Evolutionary conservation across 2,113 vertebrate genomes (phyloP), one percentile per base, ranked within the genome.

Genomic region (Poeciliopsis retropinna): DNA sequence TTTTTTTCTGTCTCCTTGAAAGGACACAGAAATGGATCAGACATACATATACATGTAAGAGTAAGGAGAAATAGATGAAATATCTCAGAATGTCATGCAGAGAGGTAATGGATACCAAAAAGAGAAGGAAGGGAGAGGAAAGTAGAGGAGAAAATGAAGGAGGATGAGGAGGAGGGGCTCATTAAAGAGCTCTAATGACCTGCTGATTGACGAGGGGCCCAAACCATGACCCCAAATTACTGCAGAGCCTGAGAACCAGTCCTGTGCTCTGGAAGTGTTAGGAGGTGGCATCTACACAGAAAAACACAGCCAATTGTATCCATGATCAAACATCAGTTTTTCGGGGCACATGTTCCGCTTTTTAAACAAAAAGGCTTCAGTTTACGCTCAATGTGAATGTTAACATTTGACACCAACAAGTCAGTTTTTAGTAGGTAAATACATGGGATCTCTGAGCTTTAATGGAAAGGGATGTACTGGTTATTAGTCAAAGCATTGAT

Each of bases 151-250:
- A 74, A 32, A 27, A 84, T 39, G 76, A 70, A 57, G 71, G 70
- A 74, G 85, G 79, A 88, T 70, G 47, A 76, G 81, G 70, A 67
- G 82, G 60, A 72, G 39, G 34, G 60, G 72, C 87, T 91, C 86
- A 92, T 92, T 93, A 93, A 92, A 91, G 84, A 86, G 75, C 83
- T 93, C 91, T 94, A 94, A 94, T 92, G 91, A 94, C 83, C 87
- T 82, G 88, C 67, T 92, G 93, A 94, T 94, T 91, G 94, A 94
- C 64, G 79, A 89, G 93, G 86, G 89, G 89, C 84, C 86, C 87
- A 88, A 88, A 90, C 88, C 80, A 84, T 92, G 92, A 94, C 93
- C 92, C 88, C 78, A 89, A 89, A 91, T 94, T 92, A 91, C 86
- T 90, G 41, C 75, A 89, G 89, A 89, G 87, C 88, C 89, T 93